Conservation (phyloP, 2,113 vertebrate genomes). For the Atlantisia rogersi region DNA sequence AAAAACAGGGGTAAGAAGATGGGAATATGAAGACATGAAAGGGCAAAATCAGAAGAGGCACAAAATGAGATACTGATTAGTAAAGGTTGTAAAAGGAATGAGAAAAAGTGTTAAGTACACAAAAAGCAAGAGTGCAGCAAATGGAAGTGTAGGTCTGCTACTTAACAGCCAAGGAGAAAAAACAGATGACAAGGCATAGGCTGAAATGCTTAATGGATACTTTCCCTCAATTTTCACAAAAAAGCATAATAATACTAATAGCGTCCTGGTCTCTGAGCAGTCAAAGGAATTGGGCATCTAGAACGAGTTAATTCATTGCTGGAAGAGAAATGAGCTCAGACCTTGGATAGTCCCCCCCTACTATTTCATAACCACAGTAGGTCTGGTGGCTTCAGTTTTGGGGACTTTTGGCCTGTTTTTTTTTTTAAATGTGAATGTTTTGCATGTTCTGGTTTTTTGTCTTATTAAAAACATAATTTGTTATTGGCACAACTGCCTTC, state of each 20-base stretch:
- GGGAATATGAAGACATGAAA: conserved; percentile 29
- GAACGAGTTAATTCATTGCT: conserved; percentile 43
- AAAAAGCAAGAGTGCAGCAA: conserved; percentile 59
- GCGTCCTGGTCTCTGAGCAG: conserved; percentile 39
- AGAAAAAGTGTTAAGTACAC: conserved; percentile 54
- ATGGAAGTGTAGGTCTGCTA: conserved; percentile 59
- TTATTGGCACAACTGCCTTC: neutral
- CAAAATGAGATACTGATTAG: conserved; percentile 67
- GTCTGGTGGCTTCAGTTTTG: neutral
- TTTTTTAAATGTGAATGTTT: neutral
- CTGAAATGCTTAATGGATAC: conserved; percentile 69
- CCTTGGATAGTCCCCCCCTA: neutral
- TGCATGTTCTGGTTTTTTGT: neutral
- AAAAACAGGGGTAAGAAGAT: conserved; percentile 25
- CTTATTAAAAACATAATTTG: neutral
- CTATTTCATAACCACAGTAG: neutral
- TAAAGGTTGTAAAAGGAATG: conserved; percentile 42
- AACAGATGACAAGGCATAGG: conserved; percentile 37
- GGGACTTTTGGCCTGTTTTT: neutral
- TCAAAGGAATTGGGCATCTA: conserved; percentile 13
- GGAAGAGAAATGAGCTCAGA: neutral
- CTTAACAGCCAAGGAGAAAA: conserved; percentile 50
- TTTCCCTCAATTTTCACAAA: conserved; percentile 69
- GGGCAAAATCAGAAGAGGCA: conserved; percentile 48
- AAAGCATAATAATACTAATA: conserved; percentile 55